Evolutionary conservation across 2,113 vertebrate species (phyloP), one percentile per base, ranked within the genome.

Genomic region (Myrmecobius fasciatus): DNA sequence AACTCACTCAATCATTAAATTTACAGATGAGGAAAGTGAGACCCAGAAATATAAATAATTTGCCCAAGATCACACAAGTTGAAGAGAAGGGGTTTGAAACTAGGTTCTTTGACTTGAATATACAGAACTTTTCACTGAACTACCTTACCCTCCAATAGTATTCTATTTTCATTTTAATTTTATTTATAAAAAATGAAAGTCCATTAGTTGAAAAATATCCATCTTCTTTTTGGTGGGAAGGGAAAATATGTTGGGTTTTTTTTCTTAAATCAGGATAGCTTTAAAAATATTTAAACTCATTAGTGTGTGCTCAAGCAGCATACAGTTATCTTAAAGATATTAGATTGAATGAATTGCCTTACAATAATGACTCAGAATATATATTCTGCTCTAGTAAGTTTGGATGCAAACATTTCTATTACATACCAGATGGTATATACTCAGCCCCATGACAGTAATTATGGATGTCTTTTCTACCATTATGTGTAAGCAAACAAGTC

Each of bases 401-500:
- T 94, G 89, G 25, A 97, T 95, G 93, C 95, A 97, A 96, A 96
- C 91, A 97, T 95, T 97, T 95, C 92, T 91, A 94, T 97, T 96
- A 36, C 91, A 53, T 95, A 97, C 46, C 97, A 98, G 95, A 98
- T 97, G 93, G 96, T 96, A 95, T 95, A 97, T 49, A 93, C 89
- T 96, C 91, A 96, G 22, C 93, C 94, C 67, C 93, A 96, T 83
- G 92, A 94, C 14, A 93, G 89, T 95, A 98, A 97, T 98, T 97
- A 96, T 97, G 91, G 94, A 96, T 94, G 93, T 90, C 95, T 97
- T 98, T 97, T 94, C 53, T 91, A 96, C 91, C 90, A 97, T 97
- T 98, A 97, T 92, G 51, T 93, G 93, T 96, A 98, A 97, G 96
- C 95, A 98, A 98, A 98, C 95, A 98, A 97, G 54, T 96, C 96